Conservation (phyloP, 2,797 vertebrate species). For the Furcifer pardalis region DNA sequence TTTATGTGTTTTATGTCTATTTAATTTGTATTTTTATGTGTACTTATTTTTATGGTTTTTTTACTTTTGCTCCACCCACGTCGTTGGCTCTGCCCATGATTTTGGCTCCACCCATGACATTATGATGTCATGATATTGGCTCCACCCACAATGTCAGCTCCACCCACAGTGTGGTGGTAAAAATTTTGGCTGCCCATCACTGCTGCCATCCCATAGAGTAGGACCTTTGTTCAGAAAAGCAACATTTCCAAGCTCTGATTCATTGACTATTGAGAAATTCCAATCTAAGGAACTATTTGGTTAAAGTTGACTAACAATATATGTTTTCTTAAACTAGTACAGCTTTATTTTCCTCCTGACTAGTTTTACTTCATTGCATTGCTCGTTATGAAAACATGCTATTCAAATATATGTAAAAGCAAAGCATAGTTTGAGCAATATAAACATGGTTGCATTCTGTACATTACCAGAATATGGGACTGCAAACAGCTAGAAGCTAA, state of each 20-base stretch:
- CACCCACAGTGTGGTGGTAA: too few relatives aligned
- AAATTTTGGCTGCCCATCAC: too few relatives aligned
- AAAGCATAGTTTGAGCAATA: conserved; percentile 16
- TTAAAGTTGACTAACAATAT: not conserved
- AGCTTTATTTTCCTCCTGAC: not conserved
- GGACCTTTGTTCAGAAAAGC: too few relatives aligned
- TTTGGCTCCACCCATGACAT: too few relatives aligned
- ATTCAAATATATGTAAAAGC: conserved; percentile 32
- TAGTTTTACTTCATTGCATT: not conserved
- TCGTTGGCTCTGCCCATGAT: too few relatives aligned
- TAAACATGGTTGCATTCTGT: conserved; percentile 40
- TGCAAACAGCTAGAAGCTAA: conserved; percentile 55
- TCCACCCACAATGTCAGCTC: too few relatives aligned
- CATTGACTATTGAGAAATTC: not conserved
- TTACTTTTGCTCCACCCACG: too few relatives aligned
- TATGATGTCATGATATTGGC: too few relatives aligned
- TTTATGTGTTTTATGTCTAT: too few relatives aligned
- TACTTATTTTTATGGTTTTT: too few relatives aligned
- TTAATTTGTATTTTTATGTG: too few relatives aligned
- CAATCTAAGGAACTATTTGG: not conserved
- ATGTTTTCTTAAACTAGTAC: not conserved
- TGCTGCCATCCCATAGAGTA: too few relatives aligned
- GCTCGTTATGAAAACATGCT: conserved; percentile 6
- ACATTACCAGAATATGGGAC: conserved; percentile 44
- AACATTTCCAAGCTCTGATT: not conserved